Conservation (phyloP, 2,888 invertebrate species). For the Acanthosepion esculentum region DNA sequence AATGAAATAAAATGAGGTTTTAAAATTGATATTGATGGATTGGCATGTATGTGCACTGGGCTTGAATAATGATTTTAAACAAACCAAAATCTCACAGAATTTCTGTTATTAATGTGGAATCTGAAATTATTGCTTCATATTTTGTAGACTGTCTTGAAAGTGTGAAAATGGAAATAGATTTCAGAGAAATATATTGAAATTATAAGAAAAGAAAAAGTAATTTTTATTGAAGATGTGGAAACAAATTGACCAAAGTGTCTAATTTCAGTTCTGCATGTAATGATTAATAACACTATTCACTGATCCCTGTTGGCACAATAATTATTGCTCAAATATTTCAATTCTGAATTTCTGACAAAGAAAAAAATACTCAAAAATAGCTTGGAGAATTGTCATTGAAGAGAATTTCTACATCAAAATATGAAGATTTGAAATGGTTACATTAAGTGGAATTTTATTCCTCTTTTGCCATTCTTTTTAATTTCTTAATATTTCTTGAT, state of each 20-base stretch:
- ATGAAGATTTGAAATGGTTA: not conserved
- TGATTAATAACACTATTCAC: not conserved
- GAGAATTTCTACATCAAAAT: not conserved
- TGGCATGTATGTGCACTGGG: not conserved
- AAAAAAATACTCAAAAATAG: not conserved
- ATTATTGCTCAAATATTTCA: not conserved
- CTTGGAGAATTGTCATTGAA: not conserved
- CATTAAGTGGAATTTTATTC: not conserved
- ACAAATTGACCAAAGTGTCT: constrained; percentile 9
- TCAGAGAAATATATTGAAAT: not conserved
- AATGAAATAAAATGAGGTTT: not conserved
- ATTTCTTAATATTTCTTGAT: not conserved
- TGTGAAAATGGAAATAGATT: not conserved
- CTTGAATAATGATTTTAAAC: not conserved
- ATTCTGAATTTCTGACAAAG: not conserved
- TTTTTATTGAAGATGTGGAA: not conserved
- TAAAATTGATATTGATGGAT: not conserved
- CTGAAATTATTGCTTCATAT: not conserved
- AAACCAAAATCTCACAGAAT: not conserved
- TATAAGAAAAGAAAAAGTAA: not conserved
- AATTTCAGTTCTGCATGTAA: not conserved
- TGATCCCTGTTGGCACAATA: constrained; percentile 13
- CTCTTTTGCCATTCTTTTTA: too few species aligned
- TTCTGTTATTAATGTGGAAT: not conserved
- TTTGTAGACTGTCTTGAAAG: not conserved